These are phyloP conservation scores for Hipposideros larvatus DNA, from an alignment of 2,797 vertebrate genomes.

Conservation along the genomic window DNA sequence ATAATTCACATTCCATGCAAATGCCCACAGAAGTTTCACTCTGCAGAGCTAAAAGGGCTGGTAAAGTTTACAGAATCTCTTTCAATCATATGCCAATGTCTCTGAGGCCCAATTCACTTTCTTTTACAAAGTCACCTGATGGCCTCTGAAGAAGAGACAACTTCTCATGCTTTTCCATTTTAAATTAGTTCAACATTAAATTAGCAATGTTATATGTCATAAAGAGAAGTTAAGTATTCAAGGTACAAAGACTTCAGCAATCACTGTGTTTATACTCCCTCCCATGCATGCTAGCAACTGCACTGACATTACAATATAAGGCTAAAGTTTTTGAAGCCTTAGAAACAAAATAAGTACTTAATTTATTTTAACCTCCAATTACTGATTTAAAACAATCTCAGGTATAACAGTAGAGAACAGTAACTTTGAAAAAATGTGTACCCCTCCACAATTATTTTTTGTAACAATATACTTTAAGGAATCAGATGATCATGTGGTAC, in stretches of 20 bases:
- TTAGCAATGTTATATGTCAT: constrained; percentile 4
- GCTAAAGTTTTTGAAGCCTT: not conserved
- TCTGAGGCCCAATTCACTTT: not conserved
- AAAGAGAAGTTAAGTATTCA: not conserved
- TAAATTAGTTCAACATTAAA: constrained; percentile 50
- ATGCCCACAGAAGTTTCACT: not conserved
- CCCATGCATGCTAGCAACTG: not conserved
- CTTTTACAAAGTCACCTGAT: not conserved
- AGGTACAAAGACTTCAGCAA: not conserved
- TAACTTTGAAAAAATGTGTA: not conserved
- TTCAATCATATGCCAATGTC: not conserved
- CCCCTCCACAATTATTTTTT: not conserved
- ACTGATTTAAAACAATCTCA: constrained; percentile 13
- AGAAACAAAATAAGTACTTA: not conserved
- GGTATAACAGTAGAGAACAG: not conserved
- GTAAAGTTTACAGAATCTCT: not conserved
- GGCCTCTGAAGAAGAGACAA: not conserved
- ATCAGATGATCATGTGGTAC: not conserved
- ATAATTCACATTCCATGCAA: not conserved
- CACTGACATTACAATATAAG: not conserved
- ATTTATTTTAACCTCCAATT: not conserved
- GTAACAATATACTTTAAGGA: not conserved
- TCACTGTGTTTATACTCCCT: not conserved
- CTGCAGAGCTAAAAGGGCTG: not conserved
- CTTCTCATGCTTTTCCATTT: constrained; percentile 11